phyloP scores from a whole-genome alignment of 2,113 vertebrate genomes.

The human (Homo sapiens) region GRCh38 chr2:7195501-7196000 shows the following conservation, averaged over 20 bases:
- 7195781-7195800: neutral
- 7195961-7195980: neutral
- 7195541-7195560: neutral
- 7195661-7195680: too few relatives aligned
- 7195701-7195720: neutral
- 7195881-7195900: neutral
- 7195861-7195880: neutral
- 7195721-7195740: neutral
- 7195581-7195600: neutral
- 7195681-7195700: neutral
- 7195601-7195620: too few relatives aligned
- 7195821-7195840: neutral
- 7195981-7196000: neutral
- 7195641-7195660: neutral
- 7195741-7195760: neutral
- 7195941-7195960: neutral
- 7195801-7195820: neutral
- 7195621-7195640: accelerated
- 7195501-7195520: neutral
- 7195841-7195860: neutral
- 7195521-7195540: neutral
- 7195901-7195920: neutral
- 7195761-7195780: neutral
- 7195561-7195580: neutral
- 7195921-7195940: neutral